Conservation (phyloP, 2,113 vertebrate species). For the Pygoscelis antarcticus region DNA sequence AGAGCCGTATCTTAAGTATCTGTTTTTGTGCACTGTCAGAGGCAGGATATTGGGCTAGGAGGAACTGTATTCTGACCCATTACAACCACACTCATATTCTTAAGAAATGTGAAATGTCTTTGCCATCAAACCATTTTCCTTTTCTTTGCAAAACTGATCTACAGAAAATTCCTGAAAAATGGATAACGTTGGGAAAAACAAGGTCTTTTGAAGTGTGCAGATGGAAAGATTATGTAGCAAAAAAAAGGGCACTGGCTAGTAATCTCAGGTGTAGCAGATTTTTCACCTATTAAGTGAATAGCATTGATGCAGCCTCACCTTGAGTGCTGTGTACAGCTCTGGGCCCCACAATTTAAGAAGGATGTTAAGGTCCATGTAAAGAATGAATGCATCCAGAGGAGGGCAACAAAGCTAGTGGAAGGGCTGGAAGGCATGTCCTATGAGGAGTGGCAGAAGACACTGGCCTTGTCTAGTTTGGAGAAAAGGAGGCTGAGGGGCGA, state of each 20-base stretch:
- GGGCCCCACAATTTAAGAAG: background rate
- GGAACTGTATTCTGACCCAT: background rate
- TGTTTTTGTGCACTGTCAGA: background rate
- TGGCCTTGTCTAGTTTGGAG: background rate
- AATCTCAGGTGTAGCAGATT: background rate
- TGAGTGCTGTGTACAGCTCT: background rate
- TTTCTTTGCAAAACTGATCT: background rate
- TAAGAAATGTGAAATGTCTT: background rate
- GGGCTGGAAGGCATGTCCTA: background rate
- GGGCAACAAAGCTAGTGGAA: background rate
- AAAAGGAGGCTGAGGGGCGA: background rate
- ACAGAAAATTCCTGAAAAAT: background rate
- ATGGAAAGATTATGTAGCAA: background rate
- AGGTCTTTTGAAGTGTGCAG: background rate
- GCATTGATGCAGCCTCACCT: rapidly evolving
- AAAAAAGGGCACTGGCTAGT: background rate
- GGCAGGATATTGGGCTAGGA: background rate
- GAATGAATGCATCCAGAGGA: rapidly evolving
- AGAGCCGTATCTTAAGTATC: background rate
- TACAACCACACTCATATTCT: background rate
- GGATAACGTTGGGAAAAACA: background rate
- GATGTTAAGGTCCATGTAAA: rapidly evolving
- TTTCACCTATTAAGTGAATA: background rate
- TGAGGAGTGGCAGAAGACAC: background rate
- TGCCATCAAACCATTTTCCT: background rate